Percentiles rank a stretch among this genome's conserved stretches.
phyloP scores from a whole-genome alignment of 2,113 vertebrate genomes.

The Periophthalmus modestus region DNA sequence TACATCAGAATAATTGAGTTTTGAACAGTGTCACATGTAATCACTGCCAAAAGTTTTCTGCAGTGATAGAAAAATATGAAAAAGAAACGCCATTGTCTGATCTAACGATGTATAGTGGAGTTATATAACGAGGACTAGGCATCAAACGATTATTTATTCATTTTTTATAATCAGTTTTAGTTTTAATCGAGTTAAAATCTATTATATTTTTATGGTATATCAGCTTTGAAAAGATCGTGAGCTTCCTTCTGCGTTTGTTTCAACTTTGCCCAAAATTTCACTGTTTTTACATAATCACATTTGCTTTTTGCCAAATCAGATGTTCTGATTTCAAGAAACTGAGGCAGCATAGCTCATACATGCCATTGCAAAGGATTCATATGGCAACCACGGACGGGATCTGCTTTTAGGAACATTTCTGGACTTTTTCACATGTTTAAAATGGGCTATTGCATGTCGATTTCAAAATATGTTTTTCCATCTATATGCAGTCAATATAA shows the following conservation, averaged over 20 bases:
- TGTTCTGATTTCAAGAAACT: neutral
- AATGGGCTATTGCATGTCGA: neutral
- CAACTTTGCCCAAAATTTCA: neutral
- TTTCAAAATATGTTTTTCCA: too few species aligned
- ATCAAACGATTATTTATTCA: too few species aligned
- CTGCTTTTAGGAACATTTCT: neutral
- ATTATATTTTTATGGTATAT: neutral
- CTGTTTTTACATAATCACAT: neutral
- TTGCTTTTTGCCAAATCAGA: neutral
- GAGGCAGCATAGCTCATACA: neutral
- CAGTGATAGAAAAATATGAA: neutral
- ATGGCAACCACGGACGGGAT: neutral
- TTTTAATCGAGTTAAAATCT: too few species aligned
- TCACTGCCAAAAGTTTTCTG: neutral
- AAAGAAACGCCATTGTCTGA: neutral
- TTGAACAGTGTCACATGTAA: neutral
- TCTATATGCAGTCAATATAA: neutral
- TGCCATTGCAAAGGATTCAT: neutral
- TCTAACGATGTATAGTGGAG: neutral
- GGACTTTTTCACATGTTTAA: neutral
- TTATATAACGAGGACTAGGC: neutral
- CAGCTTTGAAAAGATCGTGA: neutral
- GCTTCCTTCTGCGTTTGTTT: neutral
- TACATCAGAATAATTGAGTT: neutral
- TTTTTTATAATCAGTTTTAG: too few species aligned